A percentile compares a stretch with the other conserved stretches of the same genome.
phyloP scores from a whole-genome alignment of 2,113 vertebrate genomes.

The Mohoua ochrocephala region DNA sequence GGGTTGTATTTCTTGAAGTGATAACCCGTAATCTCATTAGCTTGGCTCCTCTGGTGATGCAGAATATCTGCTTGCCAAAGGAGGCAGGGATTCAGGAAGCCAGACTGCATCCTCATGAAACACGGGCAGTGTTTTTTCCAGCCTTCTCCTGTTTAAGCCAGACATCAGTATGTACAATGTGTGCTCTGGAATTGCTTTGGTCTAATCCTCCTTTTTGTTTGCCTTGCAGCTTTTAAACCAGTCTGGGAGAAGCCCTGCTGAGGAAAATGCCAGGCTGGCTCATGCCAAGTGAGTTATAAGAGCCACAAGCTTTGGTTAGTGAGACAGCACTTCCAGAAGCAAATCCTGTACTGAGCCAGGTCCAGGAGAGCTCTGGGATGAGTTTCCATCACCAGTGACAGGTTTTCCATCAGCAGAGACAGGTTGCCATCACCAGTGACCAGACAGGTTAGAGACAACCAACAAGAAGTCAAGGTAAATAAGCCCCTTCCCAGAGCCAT shows the following conservation, averaged over 20 bases:
- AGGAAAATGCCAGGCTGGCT: not conserved
- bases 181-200: not conserved
- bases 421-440: not conserved
- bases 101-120: not conserved
- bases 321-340: not conserved
- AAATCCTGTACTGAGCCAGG: not conserved
- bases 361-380: not conserved
- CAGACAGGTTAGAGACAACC: not conserved
- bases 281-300: not conserved
- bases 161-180: not conserved
- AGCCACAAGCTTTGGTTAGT: not conserved
- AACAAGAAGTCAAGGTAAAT: not conserved
- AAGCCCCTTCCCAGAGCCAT: not conserved
- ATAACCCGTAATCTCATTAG: not conserved
- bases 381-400: not conserved
- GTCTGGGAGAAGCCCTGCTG: not conserved
- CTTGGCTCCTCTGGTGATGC: not conserved
- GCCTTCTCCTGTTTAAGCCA: not conserved
- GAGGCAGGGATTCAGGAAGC: not conserved
- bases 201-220: slow-evolving; percentile 19
- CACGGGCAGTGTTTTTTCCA: not conserved
- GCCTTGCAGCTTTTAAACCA: not conserved
- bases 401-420: not conserved
- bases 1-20: not conserved
- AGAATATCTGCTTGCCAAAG: not conserved